Percentiles rank a stretch among this genome's conserved stretches.
Conservation (phyloP, 1,140 invertebrate genomes). For the Drosophila nigromelanica region DNA sequence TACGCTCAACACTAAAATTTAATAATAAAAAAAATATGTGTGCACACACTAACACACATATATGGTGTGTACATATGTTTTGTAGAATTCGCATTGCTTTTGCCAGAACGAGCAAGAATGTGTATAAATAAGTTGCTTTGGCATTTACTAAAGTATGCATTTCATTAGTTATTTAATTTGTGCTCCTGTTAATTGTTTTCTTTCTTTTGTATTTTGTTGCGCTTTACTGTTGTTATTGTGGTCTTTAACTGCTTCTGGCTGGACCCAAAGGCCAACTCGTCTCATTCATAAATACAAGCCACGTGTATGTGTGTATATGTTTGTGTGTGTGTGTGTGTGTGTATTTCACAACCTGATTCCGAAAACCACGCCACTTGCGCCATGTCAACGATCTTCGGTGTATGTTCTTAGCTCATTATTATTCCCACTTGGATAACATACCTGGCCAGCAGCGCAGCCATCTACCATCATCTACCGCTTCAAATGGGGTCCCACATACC, state of each 20-base stretch:
- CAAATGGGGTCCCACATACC: background rate
- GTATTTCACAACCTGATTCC: slow-evolving; percentile 76
- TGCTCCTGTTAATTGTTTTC: background rate
- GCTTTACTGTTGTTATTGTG: slow-evolving; percentile 23
- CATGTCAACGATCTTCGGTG: slow-evolving; percentile 68
- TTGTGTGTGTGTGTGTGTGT: background rate
- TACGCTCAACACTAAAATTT: slow-evolving; percentile 15
- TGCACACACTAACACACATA: background rate
- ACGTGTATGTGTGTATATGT: background rate
- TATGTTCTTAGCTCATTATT: slow-evolving; percentile 53
- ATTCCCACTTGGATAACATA: slow-evolving; percentile 35
- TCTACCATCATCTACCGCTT: slow-evolving; percentile 24
- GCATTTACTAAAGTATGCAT: slow-evolving; percentile 57
- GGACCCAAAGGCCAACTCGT: slow-evolving; percentile 19
- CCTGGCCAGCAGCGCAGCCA: slow-evolving; percentile 21
- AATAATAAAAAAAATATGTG: slow-evolving; percentile 1
- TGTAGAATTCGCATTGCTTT: background rate
- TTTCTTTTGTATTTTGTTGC: background rate
- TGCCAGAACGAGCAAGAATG: slow-evolving; percentile 40
- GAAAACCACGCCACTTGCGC: slow-evolving; percentile 68
- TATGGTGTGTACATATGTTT: background rate
- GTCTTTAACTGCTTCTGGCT: slow-evolving; percentile 25
- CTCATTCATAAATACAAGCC: slow-evolving; percentile 70
- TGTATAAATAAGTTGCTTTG: slow-evolving; percentile 39
- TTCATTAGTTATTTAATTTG: slow-evolving; percentile 46